Percentiles rank a stretch among this genome's conserved stretches.
Evolutionary conservation across 2,797 vertebrate species (phyloP).

Genomic region (Propithecus perrieri): DNA sequence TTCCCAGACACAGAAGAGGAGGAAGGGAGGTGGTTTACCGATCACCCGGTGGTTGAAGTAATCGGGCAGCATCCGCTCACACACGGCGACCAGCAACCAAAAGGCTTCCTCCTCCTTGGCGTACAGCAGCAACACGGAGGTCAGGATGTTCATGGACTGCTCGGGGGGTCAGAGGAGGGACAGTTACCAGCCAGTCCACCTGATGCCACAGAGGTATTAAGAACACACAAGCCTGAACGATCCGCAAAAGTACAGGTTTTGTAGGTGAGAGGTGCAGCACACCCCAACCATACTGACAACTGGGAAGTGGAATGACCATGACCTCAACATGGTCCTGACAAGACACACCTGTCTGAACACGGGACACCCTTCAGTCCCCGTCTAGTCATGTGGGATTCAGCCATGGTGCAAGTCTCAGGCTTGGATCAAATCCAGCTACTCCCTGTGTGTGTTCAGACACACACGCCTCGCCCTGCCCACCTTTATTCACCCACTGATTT

Average conservation of each 20-base stretch:
- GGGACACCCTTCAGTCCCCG: neutral
- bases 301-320: accelerated
- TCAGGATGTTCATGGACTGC: conserved; percentile 98
- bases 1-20: neutral
- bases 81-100: conserved; percentile 96
- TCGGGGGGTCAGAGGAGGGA: conserved; percentile 46
- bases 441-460: neutral
- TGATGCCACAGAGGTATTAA: neutral
- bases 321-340: neutral
- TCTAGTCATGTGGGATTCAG: neutral
- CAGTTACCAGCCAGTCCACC: neutral
- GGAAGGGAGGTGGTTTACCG: conserved; percentile 83
- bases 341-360: accelerated
- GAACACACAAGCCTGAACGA: neutral
- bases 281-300: neutral
- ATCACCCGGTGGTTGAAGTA: conserved; percentile 98
- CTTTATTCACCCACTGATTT: neutral
- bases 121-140: conserved; percentile 95
- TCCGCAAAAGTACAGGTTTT: neutral
- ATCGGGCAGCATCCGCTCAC: conserved; percentile 97
- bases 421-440: neutral
- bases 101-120: conserved; percentile 97
- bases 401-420: neutral
- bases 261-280: neutral
- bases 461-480: neutral